Evolutionary conservation across 1,140 invertebrate species (phyloP), one percentile per base, ranked within the genome.

Genomic region (Drosophila prosaltans): DNA sequence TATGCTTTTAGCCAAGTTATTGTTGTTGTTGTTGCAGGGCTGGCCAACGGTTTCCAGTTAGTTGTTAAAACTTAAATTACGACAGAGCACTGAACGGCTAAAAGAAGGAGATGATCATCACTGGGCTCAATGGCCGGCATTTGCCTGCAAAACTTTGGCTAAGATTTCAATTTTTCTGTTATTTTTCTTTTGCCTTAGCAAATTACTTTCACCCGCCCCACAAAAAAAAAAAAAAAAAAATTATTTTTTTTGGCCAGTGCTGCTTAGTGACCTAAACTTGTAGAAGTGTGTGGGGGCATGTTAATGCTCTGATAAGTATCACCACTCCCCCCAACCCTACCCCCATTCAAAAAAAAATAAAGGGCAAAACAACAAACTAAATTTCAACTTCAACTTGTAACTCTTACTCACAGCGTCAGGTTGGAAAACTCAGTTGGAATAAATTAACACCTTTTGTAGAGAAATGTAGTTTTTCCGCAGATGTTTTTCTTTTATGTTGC

Each of bases 261-360:
- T 81, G 80, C 74, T 81, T 81, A 89, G 85, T 89, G 84, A 89
- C 84, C 84, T 89, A 85, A 90, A 90, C 84, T 36, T 69, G 74
- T 10, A 55, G 70, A 69, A 26, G 21, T 51, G 16, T 48, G 45
- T 16, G 45, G 45, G 45, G 45, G 6, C 45, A 48, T 76, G 73
- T 66, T 60, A 89, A 84, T 84, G 84, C 85, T 89, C 84, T 89
- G 69, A 89, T 89, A 76, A 90, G 70, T 51, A 21, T 51, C 72
- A 69, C 61, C 65, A 9, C 55, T 36, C 30, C 57, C 4, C 40
- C 26, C 4, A 57, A 40, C 32, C 40, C 51, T 16, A 63, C 57
- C 26, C 26, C 3, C 24, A 9, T 21, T 2, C 2, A 51, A 51
- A 26, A 10, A 24, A 51, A 51, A 51, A 16, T 16, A 69, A 51